A percentile compares a stretch with the other conserved stretches of the same genome.
Conservation (phyloP, 2,797 vertebrate species). For the Octomys mimax region DNA sequence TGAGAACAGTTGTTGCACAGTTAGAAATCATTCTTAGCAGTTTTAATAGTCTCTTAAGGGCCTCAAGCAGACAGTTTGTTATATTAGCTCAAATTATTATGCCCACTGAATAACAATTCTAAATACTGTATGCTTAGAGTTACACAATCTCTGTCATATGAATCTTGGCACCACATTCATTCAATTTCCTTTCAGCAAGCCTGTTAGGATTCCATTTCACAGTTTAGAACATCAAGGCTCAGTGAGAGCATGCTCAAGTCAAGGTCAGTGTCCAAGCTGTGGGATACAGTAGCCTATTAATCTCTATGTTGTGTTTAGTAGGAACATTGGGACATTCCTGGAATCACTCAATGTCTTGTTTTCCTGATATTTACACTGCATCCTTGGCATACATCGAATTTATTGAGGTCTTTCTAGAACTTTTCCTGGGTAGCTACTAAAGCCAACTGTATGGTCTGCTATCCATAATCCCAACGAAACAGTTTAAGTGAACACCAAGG, state of each 20-base stretch:
- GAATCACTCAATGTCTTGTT: background rate
- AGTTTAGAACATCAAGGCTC: background rate
- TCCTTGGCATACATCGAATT: background rate
- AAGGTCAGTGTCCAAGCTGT: background rate
- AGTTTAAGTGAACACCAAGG: background rate
- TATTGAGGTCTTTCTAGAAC: background rate
- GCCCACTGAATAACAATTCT: background rate
- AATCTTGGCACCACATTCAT: background rate
- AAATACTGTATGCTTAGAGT: background rate
- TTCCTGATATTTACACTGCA: background rate
- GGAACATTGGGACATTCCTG: background rate
- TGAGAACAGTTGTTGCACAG: background rate
- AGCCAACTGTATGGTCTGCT: rapidly evolving
- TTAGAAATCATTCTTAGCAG: constrained; percentile 44
- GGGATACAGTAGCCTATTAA: background rate
- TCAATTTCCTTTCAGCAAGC: background rate
- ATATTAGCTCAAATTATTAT: background rate
- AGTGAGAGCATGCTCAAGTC: background rate
- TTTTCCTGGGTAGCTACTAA: background rate
- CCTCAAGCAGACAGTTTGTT: background rate
- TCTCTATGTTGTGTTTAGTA: background rate
- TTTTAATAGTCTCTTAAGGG: constrained; percentile 9
- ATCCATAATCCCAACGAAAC: background rate
- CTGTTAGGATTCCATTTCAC: background rate
- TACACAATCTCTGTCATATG: background rate